These are phyloP conservation scores for Pseudoatta argentina DNA, from an alignment of 1,140 invertebrate genomes.

Conservation along the genomic window DNA sequence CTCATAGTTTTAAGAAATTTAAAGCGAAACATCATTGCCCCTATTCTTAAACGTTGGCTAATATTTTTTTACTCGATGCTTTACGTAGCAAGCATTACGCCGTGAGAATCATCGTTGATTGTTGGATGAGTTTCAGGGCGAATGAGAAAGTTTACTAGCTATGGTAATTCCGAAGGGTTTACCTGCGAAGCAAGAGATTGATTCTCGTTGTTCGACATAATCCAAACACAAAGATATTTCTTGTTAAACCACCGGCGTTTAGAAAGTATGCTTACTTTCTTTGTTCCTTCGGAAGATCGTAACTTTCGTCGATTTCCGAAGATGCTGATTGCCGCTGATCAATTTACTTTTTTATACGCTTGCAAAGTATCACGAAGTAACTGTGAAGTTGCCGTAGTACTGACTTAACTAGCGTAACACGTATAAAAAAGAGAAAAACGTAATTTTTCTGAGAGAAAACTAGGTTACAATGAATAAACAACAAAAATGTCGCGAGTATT, in stretches of 20 bases:
- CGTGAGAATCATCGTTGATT: constrained; percentile 38
- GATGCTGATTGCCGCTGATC: not conserved
- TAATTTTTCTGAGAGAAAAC: not conserved
- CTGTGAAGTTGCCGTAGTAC: not conserved
- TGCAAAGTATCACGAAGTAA: not conserved
- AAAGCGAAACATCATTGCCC: constrained; percentile 14
- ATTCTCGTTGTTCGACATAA: constrained; percentile 59
- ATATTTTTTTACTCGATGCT: constrained; percentile 10
- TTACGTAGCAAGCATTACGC: constrained; percentile 36
- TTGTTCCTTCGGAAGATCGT: constrained; percentile 23
- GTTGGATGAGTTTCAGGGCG: constrained; percentile 37
- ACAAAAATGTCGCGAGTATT: not conserved
- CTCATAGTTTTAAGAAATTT: not conserved
- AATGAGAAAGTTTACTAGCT: constrained; percentile 55
- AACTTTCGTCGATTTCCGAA: constrained; percentile 40
- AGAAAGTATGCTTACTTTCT: constrained; percentile 50
- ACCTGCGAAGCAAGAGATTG: constrained; percentile 27
- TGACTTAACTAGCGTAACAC: not conserved
- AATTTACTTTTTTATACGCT: constrained; percentile 17
- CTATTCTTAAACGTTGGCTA: constrained; percentile 43
- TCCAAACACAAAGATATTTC: constrained; percentile 43
- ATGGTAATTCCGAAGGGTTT: constrained; percentile 52
- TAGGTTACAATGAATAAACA: not conserved
- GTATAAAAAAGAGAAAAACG: not conserved
- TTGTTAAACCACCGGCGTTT: constrained; percentile 35